A percentile compares a stretch with the other conserved stretches of the same genome.
Evolutionary conservation across 2,113 vertebrate species (phyloP).

Genomic region (Poecilia latipinna): DNA sequence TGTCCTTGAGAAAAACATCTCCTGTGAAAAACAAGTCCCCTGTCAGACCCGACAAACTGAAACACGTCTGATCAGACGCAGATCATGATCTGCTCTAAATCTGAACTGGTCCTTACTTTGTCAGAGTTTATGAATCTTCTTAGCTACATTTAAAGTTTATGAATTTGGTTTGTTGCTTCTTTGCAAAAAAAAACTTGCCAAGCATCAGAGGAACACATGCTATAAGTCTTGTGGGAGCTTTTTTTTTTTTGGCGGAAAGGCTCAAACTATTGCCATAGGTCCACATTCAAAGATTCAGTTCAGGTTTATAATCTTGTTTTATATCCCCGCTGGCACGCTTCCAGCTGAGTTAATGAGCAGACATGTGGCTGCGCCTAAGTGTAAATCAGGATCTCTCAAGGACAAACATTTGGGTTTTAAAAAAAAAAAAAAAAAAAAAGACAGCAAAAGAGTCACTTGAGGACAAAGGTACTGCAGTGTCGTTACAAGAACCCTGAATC

Average conservation of each 20-base stretch:
- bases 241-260: slow-evolving; percentile 12
- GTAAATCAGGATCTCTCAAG: slow-evolving; percentile 40
- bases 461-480: slow-evolving; percentile 43
- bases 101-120: not conserved
- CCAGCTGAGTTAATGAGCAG: slow-evolving; percentile 36
- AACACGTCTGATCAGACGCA: too few species aligned
- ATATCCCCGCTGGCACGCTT: slow-evolving; percentile 6
- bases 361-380: slow-evolving; percentile 35
- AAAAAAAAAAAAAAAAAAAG: slow-evolving; percentile 49
- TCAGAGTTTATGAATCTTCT: too few species aligned
- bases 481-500: slow-evolving; percentile 36
- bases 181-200: too few species aligned
- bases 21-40: too few species aligned
- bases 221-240: not conserved
- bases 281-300: slow-evolving; percentile 36
- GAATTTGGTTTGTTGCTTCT: not conserved
- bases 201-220: not conserved
- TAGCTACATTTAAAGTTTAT: not conserved
- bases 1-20: not conserved
- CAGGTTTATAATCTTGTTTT: slow-evolving; percentile 39
- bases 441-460: slow-evolving; percentile 25
- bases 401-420: slow-evolving; percentile 27
- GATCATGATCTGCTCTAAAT: not conserved
- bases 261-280: slow-evolving; percentile 16
- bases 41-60: not conserved